Evolutionary conservation across 2,888 invertebrate genomes (phyloP).

Genomic region (Stenotaenia linearis): DNA sequence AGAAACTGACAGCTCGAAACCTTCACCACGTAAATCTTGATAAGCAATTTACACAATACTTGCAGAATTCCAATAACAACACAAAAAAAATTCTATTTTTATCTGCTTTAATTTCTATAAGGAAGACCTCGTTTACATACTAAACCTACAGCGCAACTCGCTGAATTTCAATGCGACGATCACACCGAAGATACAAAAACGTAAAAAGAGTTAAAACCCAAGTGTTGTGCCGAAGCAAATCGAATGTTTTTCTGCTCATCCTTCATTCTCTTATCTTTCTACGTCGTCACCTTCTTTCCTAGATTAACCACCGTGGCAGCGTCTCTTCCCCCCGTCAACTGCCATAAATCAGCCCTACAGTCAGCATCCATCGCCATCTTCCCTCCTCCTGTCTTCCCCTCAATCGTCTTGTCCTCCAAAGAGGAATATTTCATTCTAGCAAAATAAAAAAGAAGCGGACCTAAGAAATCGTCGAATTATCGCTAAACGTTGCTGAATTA

Average conservation of each 20-base stretch:
- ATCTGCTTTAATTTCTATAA: neutral
- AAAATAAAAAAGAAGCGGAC: neutral
- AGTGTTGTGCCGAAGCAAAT: neutral
- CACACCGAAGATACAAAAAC: neutral
- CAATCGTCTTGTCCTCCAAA: constrained; percentile 26
- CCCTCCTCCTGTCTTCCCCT: constrained; percentile 15
- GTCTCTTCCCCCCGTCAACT: constrained; percentile 19
- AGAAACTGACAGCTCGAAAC: constrained; percentile 3
- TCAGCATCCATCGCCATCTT: constrained; percentile 26
- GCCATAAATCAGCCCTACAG: constrained; percentile 24
- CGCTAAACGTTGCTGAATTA: neutral
- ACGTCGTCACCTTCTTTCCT: constrained; percentile 20
- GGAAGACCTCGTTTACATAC: neutral
- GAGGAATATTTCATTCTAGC: constrained; percentile 21
- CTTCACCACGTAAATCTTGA: neutral
- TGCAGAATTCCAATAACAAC: neutral
- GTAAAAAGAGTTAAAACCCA: neutral
- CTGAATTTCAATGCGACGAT: neutral
- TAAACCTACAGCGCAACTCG: neutral
- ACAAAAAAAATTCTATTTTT: neutral
- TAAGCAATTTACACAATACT: neutral
- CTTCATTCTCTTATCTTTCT: constrained; percentile 23
- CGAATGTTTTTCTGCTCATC: constrained; percentile 26
- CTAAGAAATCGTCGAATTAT: neutral
- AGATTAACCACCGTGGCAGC: constrained; percentile 24